These are phyloP conservation scores for Psophia crepitans DNA, from an alignment of 2,113 vertebrate genomes.

Conservation along the genomic window DNA sequence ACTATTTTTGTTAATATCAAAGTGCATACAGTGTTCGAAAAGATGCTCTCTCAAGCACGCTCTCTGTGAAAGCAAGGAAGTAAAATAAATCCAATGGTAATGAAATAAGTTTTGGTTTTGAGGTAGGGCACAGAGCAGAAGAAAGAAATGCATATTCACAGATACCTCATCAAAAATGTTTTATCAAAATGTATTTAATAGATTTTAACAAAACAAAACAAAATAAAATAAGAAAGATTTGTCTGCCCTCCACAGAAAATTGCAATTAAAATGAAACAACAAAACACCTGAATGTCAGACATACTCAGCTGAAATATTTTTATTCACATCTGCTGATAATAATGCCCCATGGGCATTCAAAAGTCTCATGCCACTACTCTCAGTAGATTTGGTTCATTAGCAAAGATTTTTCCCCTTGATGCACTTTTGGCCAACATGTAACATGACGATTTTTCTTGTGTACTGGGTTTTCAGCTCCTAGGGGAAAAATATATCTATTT, in stretches of 20 bases:
- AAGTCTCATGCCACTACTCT: constrained; percentile 19
- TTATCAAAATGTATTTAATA: not conserved
- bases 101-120: not conserved
- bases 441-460: not conserved
- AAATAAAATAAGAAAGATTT: not conserved
- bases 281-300: constrained; percentile 40
- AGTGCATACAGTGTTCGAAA: not conserved
- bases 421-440: constrained; percentile 16
- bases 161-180: not conserved
- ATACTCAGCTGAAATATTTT: not conserved
- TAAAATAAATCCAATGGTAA: not conserved
- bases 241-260: not conserved
- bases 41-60: not conserved
- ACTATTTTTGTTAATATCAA: constrained; percentile 26
- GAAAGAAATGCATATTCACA: not conserved
- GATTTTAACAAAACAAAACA: not conserved
- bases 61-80: not conserved
- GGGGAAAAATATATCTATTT: not conserved
- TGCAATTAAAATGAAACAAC: too few relatives aligned
- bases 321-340: constrained; percentile 28
- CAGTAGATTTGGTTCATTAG: constrained; percentile 36
- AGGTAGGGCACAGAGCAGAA: not conserved
- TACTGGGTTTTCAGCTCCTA: not conserved
- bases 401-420: constrained; percentile 41
- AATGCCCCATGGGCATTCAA: constrained; percentile 18